Evolutionary conservation across 2,113 vertebrate species (phyloP).

Genomic region (Tursiops truncatus): DNA sequence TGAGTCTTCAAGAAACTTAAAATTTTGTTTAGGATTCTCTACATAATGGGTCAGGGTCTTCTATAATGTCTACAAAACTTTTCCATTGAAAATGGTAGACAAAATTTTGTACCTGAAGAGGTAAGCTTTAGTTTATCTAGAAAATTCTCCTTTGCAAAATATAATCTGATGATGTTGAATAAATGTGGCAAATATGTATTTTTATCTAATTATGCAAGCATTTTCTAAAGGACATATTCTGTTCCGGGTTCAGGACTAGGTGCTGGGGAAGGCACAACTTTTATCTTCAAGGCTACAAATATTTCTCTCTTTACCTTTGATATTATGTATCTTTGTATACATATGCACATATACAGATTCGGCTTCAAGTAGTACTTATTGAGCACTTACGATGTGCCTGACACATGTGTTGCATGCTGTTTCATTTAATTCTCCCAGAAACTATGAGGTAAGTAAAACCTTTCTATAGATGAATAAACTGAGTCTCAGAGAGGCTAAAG

Average conservation of each 20-base stretch:
- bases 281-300: background rate
- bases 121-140: background rate
- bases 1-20: conserved; percentile 20
- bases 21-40: conserved; percentile 19
- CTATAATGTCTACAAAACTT: background rate
- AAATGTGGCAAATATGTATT: background rate
- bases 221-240: background rate
- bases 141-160: conserved; percentile 23
- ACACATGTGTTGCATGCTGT: background rate
- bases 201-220: background rate
- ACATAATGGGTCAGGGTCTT: background rate
- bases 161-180: background rate
- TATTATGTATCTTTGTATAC: background rate
- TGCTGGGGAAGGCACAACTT: background rate
- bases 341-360: background rate
- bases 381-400: background rate
- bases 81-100: background rate
- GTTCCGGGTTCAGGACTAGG: background rate
- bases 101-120: background rate
- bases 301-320: background rate
- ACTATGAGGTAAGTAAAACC: background rate
- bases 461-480: background rate
- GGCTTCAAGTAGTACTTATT: background rate
- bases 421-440: conserved; percentile 6
- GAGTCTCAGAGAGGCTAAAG: background rate